Base-by-base conservation (phyloP, 1,140 invertebrate genomes). In the Frieseomelitta varia region DNA sequence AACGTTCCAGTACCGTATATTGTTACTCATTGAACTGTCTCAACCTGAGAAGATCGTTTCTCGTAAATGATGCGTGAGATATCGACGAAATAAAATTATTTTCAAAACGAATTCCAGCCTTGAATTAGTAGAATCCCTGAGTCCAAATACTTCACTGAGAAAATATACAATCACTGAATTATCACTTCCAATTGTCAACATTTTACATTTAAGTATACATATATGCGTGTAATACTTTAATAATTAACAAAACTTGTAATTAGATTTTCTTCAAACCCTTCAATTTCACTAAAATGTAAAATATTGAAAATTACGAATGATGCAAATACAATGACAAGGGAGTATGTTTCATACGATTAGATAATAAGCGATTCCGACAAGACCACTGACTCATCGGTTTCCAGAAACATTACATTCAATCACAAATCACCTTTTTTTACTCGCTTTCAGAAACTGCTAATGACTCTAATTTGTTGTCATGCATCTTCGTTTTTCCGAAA, bases 71-170 rank as follows among this genome's bases (percentile, higher is more conserved):
- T 56, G 8, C 47, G 30, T 19, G 53, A 69, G 53, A 79, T 19
- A 12, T 27, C 61, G 39, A 39, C 27, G 56, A 51, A 81, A 65
- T 81, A 74, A 81, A 81, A 17, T 53, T 81, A 53, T 74, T 81
- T 61, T 39, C 72, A 65, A 74, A 61, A 11, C 24, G 27, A 76
- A 47, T 21, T 39, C 67, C 19, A 34, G 11, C 12, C 21, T 68
- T 19, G 11, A 39, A 24, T 39, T 24, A 47, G 39, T 47, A 47
- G 39, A 47, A 47, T 6, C 39, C n/a, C n/a, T 8, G 39, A 47
- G 39, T 47, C 8, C 39, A 47, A 47, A 47, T 47, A 39, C 10
- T 19, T 21, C 19, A 1, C 27, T 27, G 2, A 63, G 1, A 12
- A 63, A 27, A 63, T 15, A 27, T 63, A 63, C 39, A 39, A 39